Conservation (phyloP, 1,140 invertebrate genomes). For the Diabrotica virgifera region DNA sequence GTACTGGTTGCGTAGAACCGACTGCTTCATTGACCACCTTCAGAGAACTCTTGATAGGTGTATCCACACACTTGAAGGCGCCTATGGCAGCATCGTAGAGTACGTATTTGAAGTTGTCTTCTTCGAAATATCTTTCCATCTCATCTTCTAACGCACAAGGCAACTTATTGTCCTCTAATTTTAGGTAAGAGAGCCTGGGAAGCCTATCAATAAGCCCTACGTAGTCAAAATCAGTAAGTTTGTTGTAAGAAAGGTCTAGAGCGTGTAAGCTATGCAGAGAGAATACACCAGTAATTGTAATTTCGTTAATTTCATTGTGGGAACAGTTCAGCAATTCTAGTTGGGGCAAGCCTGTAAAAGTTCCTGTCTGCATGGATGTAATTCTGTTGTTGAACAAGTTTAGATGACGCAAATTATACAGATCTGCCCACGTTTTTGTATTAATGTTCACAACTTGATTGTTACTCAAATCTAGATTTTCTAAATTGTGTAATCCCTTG, state of each 20-base stretch:
- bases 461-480: conserved; percentile 36
- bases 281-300: conserved; percentile 38
- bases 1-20: conserved; percentile 4
- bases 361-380: conserved; percentile 30
- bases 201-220: conserved; percentile 33
- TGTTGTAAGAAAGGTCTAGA: conserved; percentile 42
- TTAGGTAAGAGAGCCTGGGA: conserved; percentile 36
- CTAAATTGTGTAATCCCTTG: conserved; percentile 32
- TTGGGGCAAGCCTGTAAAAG: conserved; percentile 37
- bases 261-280: conserved; percentile 38
- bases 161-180: conserved; percentile 37
- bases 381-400: conserved; percentile 36
- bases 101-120: conserved; percentile 42
- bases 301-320: conserved; percentile 33
- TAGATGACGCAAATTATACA: conserved; percentile 30
- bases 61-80: conserved; percentile 29
- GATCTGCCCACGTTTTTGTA: conserved; percentile 20
- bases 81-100: conserved; percentile 27
- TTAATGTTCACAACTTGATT: conserved; percentile 33
- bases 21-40: conserved; percentile 1
- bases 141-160: conserved; percentile 42
- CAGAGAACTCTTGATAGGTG: conserved; percentile 9
- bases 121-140: conserved; percentile 37
- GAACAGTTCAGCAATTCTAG: conserved; percentile 37
- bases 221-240: conserved; percentile 41